Base-by-base conservation (phyloP, 1,140 invertebrate genomes). In the Apolygus lucorum region DNA sequence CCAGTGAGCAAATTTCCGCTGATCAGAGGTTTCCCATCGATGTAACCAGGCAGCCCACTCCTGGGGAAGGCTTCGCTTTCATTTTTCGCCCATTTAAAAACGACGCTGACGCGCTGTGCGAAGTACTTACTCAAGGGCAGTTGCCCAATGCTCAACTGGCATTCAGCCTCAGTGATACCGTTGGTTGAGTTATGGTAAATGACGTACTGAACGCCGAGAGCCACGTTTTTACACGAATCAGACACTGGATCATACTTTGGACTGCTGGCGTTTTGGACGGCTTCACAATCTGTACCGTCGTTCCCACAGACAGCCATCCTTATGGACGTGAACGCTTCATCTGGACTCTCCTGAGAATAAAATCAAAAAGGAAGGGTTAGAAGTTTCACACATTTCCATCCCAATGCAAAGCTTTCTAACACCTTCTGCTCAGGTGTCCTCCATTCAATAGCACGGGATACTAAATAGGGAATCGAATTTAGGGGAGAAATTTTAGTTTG, bases 11-110 rank as follows among this genome's bases (percentile, higher is more conserved):
- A 28, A 49, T 68, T 68, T n/a, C 26, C 21, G 24, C 11, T 63
- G n/a, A 88, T 78, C 28, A 90, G 80, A 1, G 87, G 87, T 74
- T 84, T 84, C 2, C 84, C 84, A 8, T 79, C 65, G 11, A 83
- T 73, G 74, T 90, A 90, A 2, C 88, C 88, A 17, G 87, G 86
- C 78, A 87, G 87, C 63, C 88, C 88, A 77, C 88, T 90, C 52
- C 83, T 74, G 63, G 74, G 73, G 75, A 79, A 74, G 13, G 80
- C 4, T 2, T 68, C 25, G 13, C 34, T 67, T 2, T 42, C 65
- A 67, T 72, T 70, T 63, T 69, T 63, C 1, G 34, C 68, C 84
- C 84, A 85, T 52, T 80, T 68, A 72, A 82, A 85, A 24, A 74
- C 74, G 0, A 84, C 76, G 72, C 81, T 76, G 68, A 84, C 82